Percentiles rank a stretch among this genome's conserved stretches.
phyloP scores from a whole-genome alignment of 2,888 invertebrate genomes.

The Carpatolechia fugitivella region DNA sequence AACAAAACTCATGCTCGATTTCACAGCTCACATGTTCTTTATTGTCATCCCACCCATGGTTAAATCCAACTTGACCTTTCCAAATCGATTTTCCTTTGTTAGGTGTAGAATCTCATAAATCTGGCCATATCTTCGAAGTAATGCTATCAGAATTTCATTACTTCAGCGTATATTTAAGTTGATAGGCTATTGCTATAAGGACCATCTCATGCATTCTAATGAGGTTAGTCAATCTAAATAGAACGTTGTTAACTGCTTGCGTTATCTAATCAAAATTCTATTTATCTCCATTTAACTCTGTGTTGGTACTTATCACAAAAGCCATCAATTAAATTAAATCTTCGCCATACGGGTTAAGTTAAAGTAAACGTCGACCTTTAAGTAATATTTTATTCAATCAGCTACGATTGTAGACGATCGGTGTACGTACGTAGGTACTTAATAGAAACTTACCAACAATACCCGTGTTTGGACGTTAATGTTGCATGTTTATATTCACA shows the following conservation, averaged over 20 bases:
- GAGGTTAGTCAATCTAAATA: not conserved
- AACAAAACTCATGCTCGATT: constrained; percentile 12
- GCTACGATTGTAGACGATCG: constrained; percentile 10
- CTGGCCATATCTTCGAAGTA: not conserved
- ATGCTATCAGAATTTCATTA: not conserved
- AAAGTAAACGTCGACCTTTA: constrained; percentile 22
- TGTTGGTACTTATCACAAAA: constrained; percentile 35
- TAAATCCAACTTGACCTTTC: constrained; percentile 1
- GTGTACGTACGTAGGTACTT: not conserved
- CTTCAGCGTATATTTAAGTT: not conserved
- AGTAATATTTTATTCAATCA: constrained; percentile 11
- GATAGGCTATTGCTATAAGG: not conserved
- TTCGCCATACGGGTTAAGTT: constrained; percentile 45
- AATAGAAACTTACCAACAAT: not conserved
- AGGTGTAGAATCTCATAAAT: not conserved
- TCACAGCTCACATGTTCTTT: constrained; percentile 8
- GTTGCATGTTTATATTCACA: not conserved
- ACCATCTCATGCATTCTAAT: not conserved
- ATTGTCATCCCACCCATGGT: constrained; percentile 5
- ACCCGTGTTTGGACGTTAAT: not conserved
- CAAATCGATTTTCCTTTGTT: constrained; percentile 10
- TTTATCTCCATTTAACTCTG: constrained; percentile 60
- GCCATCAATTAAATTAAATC: constrained; percentile 61
- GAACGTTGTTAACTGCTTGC: constrained; percentile 13
- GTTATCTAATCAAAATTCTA: constrained; percentile 53